These are phyloP conservation scores for Gordius sp. DNA, from an alignment of 2,888 invertebrate species.

Conservation along the genomic window DNA sequence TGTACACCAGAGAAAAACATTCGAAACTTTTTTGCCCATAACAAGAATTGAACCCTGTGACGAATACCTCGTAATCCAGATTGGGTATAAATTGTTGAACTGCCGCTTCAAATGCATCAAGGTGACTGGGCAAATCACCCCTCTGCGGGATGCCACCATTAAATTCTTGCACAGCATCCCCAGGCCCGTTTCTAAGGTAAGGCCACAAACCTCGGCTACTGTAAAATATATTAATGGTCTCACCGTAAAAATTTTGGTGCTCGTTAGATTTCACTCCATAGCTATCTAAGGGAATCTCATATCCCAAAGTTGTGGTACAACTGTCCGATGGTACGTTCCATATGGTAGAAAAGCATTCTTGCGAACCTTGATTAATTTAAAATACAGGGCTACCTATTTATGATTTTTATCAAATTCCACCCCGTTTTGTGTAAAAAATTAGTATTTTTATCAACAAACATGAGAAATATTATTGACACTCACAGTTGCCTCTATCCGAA, in stretches of 20 bases:
- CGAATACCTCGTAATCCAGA: not conserved
- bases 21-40: no score
- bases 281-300: not conserved
- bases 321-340: slow-evolving; percentile 5
- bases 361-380: no score
- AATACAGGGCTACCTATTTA: no score
- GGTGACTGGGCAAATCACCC: not conserved
- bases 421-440: no score
- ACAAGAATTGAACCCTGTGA: no score
- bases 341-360: no score
- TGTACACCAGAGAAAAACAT: no score
- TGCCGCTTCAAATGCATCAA: not conserved
- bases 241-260: not conserved
- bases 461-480: no score
- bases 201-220: not conserved
- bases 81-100: not conserved
- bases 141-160: not conserved
- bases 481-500: no score
- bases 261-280: not conserved
- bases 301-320: not conserved
- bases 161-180: not conserved
- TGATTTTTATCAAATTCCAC: no score
- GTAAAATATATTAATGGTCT: not conserved
- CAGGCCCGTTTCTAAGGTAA: no score
- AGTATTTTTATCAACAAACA: no score